A percentile compares a stretch with the other conserved stretches of the same genome.
Conservation (phyloP, 2,113 vertebrate species). For the Psilopogon haemacephalus region DNA sequence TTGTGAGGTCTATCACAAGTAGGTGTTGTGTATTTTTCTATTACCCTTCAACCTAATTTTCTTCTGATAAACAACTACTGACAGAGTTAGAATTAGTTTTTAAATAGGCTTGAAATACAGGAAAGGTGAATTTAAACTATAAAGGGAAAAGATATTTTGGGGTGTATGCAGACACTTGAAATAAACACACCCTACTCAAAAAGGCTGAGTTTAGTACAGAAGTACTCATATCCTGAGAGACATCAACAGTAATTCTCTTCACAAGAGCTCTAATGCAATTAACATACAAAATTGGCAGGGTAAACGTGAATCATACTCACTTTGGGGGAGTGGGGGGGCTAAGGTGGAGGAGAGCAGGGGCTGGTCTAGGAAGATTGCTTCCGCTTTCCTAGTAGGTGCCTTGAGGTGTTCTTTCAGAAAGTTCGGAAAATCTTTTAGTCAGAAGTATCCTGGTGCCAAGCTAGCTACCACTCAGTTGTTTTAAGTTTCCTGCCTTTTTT, state of each 20-base stretch:
- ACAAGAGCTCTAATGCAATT: background rate
- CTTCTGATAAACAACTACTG: background rate
- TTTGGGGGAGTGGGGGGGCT: background rate
- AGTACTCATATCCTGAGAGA: background rate
- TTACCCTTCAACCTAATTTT: background rate
- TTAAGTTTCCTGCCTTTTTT: background rate
- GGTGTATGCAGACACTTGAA: background rate
- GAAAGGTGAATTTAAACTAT: rapidly evolving
- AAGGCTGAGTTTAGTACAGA: background rate
- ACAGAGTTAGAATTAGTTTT: background rate
- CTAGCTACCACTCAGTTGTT: background rate
- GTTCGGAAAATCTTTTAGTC: background rate
- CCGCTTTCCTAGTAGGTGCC: rapidly evolving
- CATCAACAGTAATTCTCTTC: background rate
- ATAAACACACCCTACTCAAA: rapidly evolving
- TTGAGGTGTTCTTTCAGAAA: background rate
- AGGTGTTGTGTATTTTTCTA: background rate
- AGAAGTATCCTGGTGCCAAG: background rate
- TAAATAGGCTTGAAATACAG: background rate
- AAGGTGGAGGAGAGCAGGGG: background rate
- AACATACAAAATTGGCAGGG: background rate
- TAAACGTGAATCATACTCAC: background rate
- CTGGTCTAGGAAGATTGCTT: background rate
- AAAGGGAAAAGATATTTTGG: background rate
- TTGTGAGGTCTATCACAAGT: background rate